Conservation (phyloP, 2,797 vertebrate species). For the Oreochromis mossambicus region DNA sequence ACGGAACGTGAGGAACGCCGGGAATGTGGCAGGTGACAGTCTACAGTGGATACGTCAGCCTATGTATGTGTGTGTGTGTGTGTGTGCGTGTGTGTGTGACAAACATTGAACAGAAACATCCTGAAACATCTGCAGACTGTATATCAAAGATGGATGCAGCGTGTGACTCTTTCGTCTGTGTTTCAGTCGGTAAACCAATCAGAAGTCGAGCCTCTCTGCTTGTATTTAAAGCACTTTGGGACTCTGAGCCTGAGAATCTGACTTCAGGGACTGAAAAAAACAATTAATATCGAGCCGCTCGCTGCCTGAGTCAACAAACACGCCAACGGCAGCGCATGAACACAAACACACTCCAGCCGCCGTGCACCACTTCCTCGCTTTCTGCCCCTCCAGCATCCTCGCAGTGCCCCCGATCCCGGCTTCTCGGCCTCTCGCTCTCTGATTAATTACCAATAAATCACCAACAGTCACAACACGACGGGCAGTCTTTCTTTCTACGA, state of each 20-base stretch:
- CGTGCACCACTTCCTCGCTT: conserved; percentile 21
- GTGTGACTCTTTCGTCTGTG: not conserved
- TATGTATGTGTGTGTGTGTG: not conserved
- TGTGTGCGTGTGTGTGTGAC: not conserved
- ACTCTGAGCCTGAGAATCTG: not conserved
- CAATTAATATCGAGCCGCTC: not conserved
- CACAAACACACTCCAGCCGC: conserved; percentile 34
- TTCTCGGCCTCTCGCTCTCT: not conserved
- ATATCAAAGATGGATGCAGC: not conserved
- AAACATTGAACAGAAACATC: not conserved
- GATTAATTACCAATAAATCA: conserved; percentile 43
- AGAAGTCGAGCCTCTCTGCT: not conserved
- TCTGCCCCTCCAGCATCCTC: conserved; percentile 21
- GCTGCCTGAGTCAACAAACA: conserved; percentile 36
- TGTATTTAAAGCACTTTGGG: not conserved
- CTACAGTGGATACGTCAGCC: not conserved
- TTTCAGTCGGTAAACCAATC: not conserved
- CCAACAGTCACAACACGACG: not conserved
- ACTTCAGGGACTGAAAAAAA: not conserved
- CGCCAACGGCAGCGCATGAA: not conserved
- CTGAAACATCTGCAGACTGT: not conserved
- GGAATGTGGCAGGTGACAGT: conserved; percentile 10
- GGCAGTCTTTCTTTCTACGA: conserved; percentile 6
- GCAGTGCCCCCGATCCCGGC: not conserved
- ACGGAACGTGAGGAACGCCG: not conserved